phyloP scores from a whole-genome alignment of 2,797 vertebrate species.

The Crocidura indochinensis region DNA sequence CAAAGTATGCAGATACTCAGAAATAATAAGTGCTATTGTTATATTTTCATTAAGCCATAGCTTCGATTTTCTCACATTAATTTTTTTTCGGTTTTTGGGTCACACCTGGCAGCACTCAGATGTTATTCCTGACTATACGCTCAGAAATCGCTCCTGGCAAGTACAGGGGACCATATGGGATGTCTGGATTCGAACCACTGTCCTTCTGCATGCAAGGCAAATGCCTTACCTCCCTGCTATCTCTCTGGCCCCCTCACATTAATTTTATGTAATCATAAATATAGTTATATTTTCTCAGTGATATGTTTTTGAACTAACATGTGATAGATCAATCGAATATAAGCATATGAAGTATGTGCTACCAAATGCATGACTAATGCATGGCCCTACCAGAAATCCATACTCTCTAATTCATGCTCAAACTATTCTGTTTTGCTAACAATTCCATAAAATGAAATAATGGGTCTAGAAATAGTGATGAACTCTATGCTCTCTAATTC shows the following conservation, averaged over 20 bases:
- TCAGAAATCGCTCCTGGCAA: no score
- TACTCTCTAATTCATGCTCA: not conserved
- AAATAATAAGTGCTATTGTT: slow-evolving; percentile 37
- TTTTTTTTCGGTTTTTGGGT: not conserved
- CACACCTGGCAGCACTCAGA: no score
- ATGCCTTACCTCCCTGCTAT: no score
- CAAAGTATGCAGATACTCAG: not conserved
- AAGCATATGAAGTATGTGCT: not conserved
- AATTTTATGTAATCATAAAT: slow-evolving; percentile 1
- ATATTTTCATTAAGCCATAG: slow-evolving; percentile 20
- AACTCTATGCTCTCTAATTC: not conserved
- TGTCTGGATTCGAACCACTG: no score
- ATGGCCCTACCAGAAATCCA: slow-evolving; percentile 17
- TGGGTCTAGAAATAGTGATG: not conserved
- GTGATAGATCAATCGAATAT: not conserved
- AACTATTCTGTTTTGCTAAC: not conserved
- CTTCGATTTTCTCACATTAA: slow-evolving; percentile 30
- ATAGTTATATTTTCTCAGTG: slow-evolving; percentile 18
- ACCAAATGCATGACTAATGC: not conserved
- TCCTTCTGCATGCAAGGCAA: no score
- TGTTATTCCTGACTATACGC: no score
- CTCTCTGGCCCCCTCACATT: slow-evolving; percentile 49
- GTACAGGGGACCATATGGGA: no score
- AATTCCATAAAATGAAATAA: slow-evolving; percentile 19
- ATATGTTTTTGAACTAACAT: slow-evolving; percentile 1